Evolutionary conservation across 2,888 invertebrate species (phyloP), one percentile per base, ranked within the genome.

Genomic region (Thecophora atra): DNA sequence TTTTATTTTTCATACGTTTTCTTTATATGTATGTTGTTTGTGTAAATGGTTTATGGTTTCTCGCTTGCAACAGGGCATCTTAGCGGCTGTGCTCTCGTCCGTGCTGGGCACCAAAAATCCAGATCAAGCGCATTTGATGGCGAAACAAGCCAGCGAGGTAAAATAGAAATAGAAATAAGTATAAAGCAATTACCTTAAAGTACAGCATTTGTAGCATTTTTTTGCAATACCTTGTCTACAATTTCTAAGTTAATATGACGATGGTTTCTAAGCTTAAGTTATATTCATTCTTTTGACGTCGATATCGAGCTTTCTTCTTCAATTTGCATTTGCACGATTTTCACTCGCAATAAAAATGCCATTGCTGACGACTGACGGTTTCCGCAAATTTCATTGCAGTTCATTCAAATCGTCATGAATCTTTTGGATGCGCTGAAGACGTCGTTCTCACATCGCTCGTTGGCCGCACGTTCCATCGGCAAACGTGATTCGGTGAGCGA

Each of bases 141-240:
- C 95, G 89, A 95, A 94, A 89, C 95, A 96, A 89, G 95, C 96
- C 88, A 94, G 95, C 88, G 95, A 96, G 95, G 96, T 96, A 93
- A 91, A 78, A 73, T 58, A 37, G 52, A 37, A 13, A 44, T 17
- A 44, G 70, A 21, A n/a, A n/a, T n/a, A n/a, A n/a, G n/a, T n/a
- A n/a, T n/a, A 71, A 56, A 56, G 72, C 70, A 74, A 72, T 52
- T 52, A 19, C 24, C 28, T 64, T 54, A 52, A 68, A 13, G 24
- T 8, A 15, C 7, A 60, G 21, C 47, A 58, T 21, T 19, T 69
- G 60, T 68, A 68, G 13, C 58, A 28, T 62, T 51, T n/a, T 21
- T 67, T 52, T 47, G 17, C n/a, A 60, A 42, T 51, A 42, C 30
- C 21, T 63, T 19, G 30, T 72, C 15, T 47, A 47, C 66, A 66